Percentiles rank a stretch among this genome's conserved stretches.
Evolutionary conservation across 2,797 vertebrate species (phyloP).

Genomic region (Anniella stebbinsi): DNA sequence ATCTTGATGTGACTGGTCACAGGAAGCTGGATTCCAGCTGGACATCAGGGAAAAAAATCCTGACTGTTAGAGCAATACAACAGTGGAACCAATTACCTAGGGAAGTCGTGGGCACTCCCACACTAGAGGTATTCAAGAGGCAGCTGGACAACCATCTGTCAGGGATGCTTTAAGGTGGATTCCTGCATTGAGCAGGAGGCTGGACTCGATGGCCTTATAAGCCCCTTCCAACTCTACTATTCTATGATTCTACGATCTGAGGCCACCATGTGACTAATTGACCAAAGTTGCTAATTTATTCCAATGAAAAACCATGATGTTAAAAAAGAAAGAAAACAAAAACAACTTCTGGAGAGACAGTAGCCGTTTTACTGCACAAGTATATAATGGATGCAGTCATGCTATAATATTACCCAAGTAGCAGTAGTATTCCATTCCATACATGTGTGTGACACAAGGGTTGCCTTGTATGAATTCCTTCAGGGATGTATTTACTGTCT

Average conservation of each 20-base stretch:
- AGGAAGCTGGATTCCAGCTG: too few relatives aligned
- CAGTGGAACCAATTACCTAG: too few relatives aligned
- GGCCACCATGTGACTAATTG: neutral
- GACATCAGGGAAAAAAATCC: too few relatives aligned
- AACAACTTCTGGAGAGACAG: neutral
- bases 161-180: too few relatives aligned
- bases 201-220: too few relatives aligned
- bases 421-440: neutral
- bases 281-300: neutral
- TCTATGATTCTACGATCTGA: too few relatives aligned
- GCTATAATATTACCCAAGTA: neutral
- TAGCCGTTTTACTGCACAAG: neutral
- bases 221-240: too few relatives aligned
- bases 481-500: neutral
- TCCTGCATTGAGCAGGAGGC: too few relatives aligned
- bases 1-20: neutral
- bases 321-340: neutral
- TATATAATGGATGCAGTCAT: neutral
- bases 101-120: too few relatives aligned
- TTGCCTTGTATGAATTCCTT: slow-evolving; percentile 3
- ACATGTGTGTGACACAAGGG: neutral
- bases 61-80: too few relatives aligned
- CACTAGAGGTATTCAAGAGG: too few relatives aligned
- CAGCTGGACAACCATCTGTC: too few relatives aligned
- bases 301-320: neutral